Evolutionary conservation across 2,888 invertebrate species (phyloP).

Genomic region (Protula sp.): DNA sequence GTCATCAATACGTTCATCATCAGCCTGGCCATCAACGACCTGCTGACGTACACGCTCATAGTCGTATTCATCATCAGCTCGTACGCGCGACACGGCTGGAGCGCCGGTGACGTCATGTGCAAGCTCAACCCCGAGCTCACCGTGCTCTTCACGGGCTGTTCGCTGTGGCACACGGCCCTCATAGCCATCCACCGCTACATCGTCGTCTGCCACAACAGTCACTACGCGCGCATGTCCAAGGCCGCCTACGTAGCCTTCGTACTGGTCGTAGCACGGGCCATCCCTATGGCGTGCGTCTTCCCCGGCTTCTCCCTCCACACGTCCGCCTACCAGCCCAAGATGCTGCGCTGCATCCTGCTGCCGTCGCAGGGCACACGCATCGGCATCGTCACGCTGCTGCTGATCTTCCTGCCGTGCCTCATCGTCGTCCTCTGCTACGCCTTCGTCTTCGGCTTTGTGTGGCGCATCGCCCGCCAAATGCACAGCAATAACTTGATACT

Average conservation of each 20-base stretch:
- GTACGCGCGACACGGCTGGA: conserved; percentile 42
- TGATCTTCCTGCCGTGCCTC: conserved; percentile 48
- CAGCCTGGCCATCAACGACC: conserved; percentile 44
- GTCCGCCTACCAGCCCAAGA: conserved; percentile 43
- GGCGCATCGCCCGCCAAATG: conserved; percentile 33
- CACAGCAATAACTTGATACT: conserved; percentile 10
- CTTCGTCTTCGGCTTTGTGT: conserved; percentile 46
- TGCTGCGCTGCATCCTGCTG: conserved; percentile 40
- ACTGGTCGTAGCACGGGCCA: conserved; percentile 42
- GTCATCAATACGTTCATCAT: conserved; percentile 49
- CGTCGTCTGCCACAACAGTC: conserved; percentile 45
- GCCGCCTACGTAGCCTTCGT: conserved; percentile 44
- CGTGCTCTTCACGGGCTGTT: conserved; percentile 45
- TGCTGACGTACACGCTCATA: conserved; percentile 41
- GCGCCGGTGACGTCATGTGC: conserved; percentile 40
- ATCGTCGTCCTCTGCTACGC: conserved; percentile 47
- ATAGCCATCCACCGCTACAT: conserved; percentile 49
- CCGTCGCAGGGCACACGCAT: conserved; percentile 42
- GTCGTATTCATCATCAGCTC: conserved; percentile 44
- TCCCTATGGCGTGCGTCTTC: conserved; percentile 41
- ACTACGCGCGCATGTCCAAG: conserved; percentile 48
- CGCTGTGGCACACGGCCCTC: conserved; percentile 48
- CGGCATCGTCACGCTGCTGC: conserved; percentile 38
- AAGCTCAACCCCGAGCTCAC: conserved; percentile 45
- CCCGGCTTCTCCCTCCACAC: conserved; percentile 42